Evolutionary conservation across 1,140 invertebrate genomes (phyloP).

Genomic region (Kradibia gibbosae): DNA sequence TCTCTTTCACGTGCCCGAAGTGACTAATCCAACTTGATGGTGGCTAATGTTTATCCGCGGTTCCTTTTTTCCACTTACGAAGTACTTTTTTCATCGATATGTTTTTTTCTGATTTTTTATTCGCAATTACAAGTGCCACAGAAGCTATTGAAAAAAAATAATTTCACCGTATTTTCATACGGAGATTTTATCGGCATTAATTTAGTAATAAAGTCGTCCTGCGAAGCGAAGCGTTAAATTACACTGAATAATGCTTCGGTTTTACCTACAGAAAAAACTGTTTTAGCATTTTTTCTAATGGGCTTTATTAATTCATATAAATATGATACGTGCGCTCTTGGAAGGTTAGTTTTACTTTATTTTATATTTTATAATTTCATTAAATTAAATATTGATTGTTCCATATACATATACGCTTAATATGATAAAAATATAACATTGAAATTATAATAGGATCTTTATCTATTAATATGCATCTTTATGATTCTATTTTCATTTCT

Average conservation of each 20-base stretch:
- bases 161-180: neutral
- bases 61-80: conserved; percentile 11
- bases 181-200: neutral
- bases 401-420: neutral
- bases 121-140: neutral
- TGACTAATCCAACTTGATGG: neutral
- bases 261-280: neutral
- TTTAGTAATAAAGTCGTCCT: neutral
- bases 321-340: neutral
- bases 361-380: neutral
- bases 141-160: neutral
- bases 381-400: neutral
- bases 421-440: neutral
- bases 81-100: neutral
- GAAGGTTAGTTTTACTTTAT: neutral
- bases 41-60: neutral
- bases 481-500: neutral
- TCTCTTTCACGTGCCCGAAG: neutral
- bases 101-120: neutral
- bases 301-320: too few species aligned
- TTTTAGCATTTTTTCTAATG: too few species aligned
- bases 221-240: neutral
- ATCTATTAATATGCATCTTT: neutral
- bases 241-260: neutral
- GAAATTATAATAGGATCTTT: conserved; percentile 7